A percentile compares a stretch with the other conserved stretches of the same genome.
Conservation (phyloP, 2,797 vertebrate genomes). For the Sebastes diaconus region DNA sequence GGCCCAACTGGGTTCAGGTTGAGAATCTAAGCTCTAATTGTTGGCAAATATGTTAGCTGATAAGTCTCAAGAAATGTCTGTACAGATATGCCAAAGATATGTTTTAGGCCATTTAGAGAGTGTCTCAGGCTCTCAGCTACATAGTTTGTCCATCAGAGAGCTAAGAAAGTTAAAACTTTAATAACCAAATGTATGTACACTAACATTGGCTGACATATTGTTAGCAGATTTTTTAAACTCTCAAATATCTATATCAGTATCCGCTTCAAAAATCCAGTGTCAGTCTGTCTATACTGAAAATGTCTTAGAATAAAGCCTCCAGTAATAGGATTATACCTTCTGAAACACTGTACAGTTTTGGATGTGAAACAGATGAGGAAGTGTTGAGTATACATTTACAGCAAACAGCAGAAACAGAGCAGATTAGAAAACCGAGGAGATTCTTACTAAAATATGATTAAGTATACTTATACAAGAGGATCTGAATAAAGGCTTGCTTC, state of each 20-base stretch:
- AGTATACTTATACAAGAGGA: neutral
- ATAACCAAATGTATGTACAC: neutral
- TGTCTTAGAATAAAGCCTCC: neutral
- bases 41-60: neutral
- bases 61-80: neutral
- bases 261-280: neutral
- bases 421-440: neutral
- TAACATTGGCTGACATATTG: no score
- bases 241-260: neutral
- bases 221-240: neutral
- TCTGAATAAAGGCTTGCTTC: conserved; percentile 2
- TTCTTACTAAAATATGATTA: neutral
- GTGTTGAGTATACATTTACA: conserved; percentile 1
- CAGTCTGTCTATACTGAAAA: neutral
- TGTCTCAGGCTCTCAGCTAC: neutral
- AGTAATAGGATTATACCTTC: neutral
- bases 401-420: neutral
- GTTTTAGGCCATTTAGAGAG: neutral
- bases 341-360: neutral
- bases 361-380: neutral
- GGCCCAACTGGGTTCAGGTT: neutral
- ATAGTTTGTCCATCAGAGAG: neutral
- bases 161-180: neutral
- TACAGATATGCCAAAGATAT: neutral
- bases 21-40: neutral